Percentiles rank a stretch among this genome's conserved stretches.
phyloP scores from a whole-genome alignment of 2,888 invertebrate species.

The Trachelus tabidus region DNA sequence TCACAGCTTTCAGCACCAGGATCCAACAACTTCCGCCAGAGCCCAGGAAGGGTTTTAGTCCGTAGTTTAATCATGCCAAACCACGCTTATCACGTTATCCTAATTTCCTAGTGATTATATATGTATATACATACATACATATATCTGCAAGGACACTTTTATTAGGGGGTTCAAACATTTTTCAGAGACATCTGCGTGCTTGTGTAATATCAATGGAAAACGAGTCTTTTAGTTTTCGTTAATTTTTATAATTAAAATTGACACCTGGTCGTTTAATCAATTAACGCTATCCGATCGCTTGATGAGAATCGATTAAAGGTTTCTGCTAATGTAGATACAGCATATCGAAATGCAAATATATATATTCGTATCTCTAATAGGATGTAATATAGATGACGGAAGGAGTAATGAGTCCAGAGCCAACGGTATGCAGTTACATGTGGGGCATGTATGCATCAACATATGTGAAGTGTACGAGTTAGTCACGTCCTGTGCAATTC shows the following conservation, averaged over 20 bases:
- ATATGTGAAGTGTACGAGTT: background rate
- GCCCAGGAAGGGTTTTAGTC: background rate
- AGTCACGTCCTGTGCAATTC: background rate
- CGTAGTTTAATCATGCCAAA: slow-evolving; percentile 35
- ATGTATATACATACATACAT: background rate
- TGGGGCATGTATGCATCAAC: background rate
- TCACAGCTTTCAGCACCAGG: slow-evolving; percentile 30
- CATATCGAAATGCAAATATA: background rate
- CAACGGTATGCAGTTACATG: background rate
- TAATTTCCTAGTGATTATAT: slow-evolving; percentile 39
- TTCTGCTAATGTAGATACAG: background rate
- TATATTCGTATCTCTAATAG: background rate
- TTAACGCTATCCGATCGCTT: background rate
- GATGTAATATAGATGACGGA: background rate
- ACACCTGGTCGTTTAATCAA: background rate
- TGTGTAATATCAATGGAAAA: background rate
- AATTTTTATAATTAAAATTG: background rate
- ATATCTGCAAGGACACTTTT: background rate
- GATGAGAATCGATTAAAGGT: background rate
- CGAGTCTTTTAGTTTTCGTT: background rate
- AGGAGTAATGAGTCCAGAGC: background rate
- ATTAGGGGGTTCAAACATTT: background rate
- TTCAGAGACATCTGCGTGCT: background rate
- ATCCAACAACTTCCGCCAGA: slow-evolving; percentile 6
- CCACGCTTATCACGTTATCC: slow-evolving; percentile 25